Conservation (phyloP, 2,113 vertebrate genomes). For the Sinocyclocheilus grahami region DNA sequence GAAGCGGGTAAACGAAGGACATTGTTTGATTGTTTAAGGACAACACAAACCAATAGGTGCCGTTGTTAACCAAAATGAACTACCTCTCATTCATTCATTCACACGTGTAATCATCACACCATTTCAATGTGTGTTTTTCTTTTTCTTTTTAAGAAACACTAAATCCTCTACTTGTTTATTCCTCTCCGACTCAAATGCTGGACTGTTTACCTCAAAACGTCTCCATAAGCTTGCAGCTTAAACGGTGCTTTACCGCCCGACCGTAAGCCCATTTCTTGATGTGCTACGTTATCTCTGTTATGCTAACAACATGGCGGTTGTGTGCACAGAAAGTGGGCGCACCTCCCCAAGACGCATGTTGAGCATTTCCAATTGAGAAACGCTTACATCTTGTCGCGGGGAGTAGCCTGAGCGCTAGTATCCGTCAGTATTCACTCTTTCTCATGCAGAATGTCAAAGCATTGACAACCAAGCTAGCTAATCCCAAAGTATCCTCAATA, state of each 20-base stretch:
- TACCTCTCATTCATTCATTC: slow-evolving; percentile 67
- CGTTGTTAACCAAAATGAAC: slow-evolving; percentile 74
- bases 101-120: slow-evolving; percentile 60
- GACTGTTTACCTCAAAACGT: slow-evolving; percentile 70
- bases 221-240: slow-evolving; percentile 60
- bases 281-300: background rate
- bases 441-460: slow-evolving; percentile 27
- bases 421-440: slow-evolving; percentile 43
- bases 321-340: background rate
- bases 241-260: slow-evolving; percentile 28
- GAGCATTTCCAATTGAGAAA: background rate
- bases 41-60: slow-evolving; percentile 60
- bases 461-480: slow-evolving; percentile 43
- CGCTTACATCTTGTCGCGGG: background rate
- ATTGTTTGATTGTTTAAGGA: slow-evolving; percentile 36
- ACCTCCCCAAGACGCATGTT: background rate
- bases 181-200: slow-evolving; percentile 68
- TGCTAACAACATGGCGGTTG: background rate
- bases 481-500: slow-evolving; percentile 30
- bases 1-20: background rate
- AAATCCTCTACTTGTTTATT: slow-evolving; percentile 61
- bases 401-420: background rate
- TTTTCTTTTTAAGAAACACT: slow-evolving; percentile 52
- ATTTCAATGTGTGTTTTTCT: slow-evolving; percentile 52
- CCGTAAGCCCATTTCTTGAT: slow-evolving; percentile 9